Base-by-base conservation (phyloP, 2,113 vertebrate genomes). In the Ondatra zibethicus region DNA sequence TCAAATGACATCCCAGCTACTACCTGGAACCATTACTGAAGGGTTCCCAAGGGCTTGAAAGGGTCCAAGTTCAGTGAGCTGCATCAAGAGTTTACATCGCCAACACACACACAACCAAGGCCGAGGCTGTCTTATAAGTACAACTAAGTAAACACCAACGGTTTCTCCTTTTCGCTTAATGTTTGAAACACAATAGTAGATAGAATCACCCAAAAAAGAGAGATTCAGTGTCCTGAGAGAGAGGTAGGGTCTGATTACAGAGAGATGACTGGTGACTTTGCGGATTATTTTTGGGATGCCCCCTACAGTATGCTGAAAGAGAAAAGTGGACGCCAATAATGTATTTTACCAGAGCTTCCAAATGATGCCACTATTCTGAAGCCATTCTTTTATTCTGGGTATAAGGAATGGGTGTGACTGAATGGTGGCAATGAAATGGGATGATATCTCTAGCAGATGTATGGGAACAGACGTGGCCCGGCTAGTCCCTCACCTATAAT, bases 1-100 rank as follows among this genome's bases (percentile, higher is more conserved):
- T 68, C 75, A 88, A 94, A 50, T 39, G 68, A 16, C 27, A 77
- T 73, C 47, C 5, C 85, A 78, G 5, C 17, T 89, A 89, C 93
- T 78, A 70, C 68, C 86, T 45, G 66, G 58, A 39, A 61, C 85
- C 39, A 27, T 88, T 52, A 85, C 61, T 96, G 65, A 77, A 42
- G 17, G 17, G 14, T 86, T 90, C 85, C 61, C 52, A 45, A 58
- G 13, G 55, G 65, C 65, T 90, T 90, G 45, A 85, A 78, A 92
- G 93, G 91, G 88, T 86, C 76, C 58, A 42, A 80, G 72, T 95
- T 96, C 95, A 88, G 90, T 7, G 61, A 96, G 23, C 50, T 19
- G 52, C 61, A 47, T 65, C 65, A 77, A 82, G 66, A 77, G 93
- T n/a, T 93, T 78, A 77, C 75, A 52, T 92, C 92, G 88, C 70